phyloP scores from a whole-genome alignment of 2,113 vertebrate genomes.

The Sebastes fasciatus region DNA sequence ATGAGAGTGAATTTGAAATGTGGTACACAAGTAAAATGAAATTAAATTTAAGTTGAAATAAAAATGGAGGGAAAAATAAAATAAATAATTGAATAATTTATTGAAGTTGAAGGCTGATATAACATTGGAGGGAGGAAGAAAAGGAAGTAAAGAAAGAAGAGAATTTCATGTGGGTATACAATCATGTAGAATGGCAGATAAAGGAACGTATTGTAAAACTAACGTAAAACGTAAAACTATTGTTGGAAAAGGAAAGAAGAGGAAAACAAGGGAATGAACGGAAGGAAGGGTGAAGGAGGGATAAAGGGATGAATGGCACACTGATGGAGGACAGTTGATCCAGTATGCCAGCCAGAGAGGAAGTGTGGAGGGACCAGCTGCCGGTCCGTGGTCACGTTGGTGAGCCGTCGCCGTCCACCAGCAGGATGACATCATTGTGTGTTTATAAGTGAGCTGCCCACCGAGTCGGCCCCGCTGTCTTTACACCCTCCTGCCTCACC shows the following conservation, averaged over 20 bases:
- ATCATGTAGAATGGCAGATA: not conserved
- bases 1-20: not conserved
- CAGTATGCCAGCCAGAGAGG: not conserved
- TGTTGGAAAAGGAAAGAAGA: not conserved
- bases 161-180: not conserved
- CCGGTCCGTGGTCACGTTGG: not conserved
- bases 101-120: not conserved
- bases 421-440: slow-evolving; percentile 56
- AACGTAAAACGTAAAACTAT: not conserved
- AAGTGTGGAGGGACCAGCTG: slow-evolving; percentile 15
- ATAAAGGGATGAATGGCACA: not conserved
- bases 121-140: not conserved
- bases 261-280: not conserved
- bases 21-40: not conserved
- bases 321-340: not conserved
- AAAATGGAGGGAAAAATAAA: not conserved
- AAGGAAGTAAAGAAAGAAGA: not conserved
- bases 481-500: slow-evolving; percentile 19
- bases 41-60: not conserved
- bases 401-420: not conserved
- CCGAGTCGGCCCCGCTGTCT: not conserved
- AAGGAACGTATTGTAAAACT: too few species aligned
- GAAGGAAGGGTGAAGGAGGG: not conserved
- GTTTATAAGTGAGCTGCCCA: slow-evolving; percentile 31
- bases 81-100: not conserved